These are phyloP conservation scores for Aporrectodea caliginosa DNA, from an alignment of 1,140 invertebrate genomes.

Conservation along the genomic window DNA sequence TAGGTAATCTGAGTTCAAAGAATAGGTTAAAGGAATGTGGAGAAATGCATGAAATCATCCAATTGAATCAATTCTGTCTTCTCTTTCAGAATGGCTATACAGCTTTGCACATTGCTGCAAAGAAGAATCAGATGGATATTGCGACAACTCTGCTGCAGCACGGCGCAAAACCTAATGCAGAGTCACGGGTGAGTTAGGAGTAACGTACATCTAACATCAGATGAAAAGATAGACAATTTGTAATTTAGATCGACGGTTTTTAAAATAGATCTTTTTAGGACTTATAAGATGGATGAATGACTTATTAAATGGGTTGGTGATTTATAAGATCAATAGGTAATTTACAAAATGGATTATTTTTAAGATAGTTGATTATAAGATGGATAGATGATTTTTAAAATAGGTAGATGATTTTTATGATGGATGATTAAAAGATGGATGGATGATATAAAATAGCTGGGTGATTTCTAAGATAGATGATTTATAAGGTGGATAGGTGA, in stretches of 20 bases:
- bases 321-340: not conserved
- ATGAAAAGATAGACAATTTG: not conserved
- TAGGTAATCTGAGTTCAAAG: constrained; percentile 76
- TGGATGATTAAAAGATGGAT: no score
- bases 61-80: no score
- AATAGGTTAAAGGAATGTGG: not conserved
- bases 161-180: constrained; percentile 88
- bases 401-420: no score
- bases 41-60: constrained; percentile 61
- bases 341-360: not conserved
- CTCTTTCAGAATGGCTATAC: constrained; percentile 83
- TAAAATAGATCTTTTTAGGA: not conserved
- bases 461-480: no score
- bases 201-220: not conserved
- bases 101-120: constrained; percentile 93
- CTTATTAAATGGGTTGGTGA: not conserved
- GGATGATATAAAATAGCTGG: no score
- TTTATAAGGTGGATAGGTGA: no score
- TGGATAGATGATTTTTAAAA: no score
- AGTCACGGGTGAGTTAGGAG: constrained; percentile 70
- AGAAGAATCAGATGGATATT: constrained; percentile 86
- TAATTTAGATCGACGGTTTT: not conserved
- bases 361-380: not conserved
- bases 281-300: not conserved
- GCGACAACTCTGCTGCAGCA: constrained; percentile 93